These are phyloP conservation scores for Dryas iulia DNA, from an alignment of 1,140 invertebrate genomes.

Conservation along the genomic window DNA sequence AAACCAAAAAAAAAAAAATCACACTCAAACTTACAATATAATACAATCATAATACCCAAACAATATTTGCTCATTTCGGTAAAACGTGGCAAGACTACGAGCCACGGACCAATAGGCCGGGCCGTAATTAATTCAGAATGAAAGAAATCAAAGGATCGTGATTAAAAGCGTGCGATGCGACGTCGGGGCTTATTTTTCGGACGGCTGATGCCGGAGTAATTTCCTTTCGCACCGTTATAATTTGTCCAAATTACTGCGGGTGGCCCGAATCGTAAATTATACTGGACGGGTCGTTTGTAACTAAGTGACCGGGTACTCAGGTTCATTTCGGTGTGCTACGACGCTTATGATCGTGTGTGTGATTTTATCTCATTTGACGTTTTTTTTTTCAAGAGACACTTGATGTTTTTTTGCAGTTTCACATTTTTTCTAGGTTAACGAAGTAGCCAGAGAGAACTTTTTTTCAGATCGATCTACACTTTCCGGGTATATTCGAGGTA, in stretches of 20 bases:
- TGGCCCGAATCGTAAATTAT: constrained; percentile 21
- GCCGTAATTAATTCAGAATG: constrained; percentile 29
- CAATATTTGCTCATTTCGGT: constrained; percentile 19
- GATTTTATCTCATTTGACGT: neutral
- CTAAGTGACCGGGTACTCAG: constrained; percentile 9
- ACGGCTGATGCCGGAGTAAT: constrained; percentile 27
- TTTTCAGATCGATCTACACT: no score
- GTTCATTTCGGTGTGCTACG: neutral
- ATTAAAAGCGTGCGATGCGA: constrained; percentile 33
- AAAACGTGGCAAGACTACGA: constrained; percentile 20
- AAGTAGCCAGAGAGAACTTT: no score
- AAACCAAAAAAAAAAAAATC: neutral
- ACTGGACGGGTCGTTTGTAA: constrained; percentile 26
- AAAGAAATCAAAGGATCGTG: constrained; percentile 34
- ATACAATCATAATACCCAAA: neutral
- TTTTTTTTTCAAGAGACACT: neutral
- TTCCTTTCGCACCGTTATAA: constrained; percentile 27
- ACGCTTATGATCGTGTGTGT: neutral
- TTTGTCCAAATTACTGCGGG: constrained; percentile 24
- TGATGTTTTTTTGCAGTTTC: no score
- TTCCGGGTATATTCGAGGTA: no score
- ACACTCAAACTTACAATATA: neutral
- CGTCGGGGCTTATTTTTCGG: constrained; percentile 31
- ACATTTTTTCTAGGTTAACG: no score
- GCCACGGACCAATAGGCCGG: constrained; percentile 21